phyloP scores from a whole-genome alignment of 37 sponge, comb jelly and placozoan genomes.

The Spongilla lacustris region DNA sequence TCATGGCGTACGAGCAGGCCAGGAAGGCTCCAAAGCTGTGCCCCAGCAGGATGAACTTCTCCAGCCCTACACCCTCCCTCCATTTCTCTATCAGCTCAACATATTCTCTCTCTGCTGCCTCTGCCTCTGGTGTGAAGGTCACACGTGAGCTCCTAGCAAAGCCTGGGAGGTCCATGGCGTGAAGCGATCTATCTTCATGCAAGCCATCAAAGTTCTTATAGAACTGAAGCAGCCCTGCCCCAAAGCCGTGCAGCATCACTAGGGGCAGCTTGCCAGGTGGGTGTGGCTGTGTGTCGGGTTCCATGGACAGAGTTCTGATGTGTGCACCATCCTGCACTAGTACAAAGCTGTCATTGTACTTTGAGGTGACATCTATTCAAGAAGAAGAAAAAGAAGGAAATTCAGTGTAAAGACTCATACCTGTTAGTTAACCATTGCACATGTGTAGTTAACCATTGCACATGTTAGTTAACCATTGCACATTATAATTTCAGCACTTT shows the following conservation, averaged over 20 bases:
- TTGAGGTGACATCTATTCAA: slow-evolving; percentile 25
- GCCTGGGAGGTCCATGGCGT: slow-evolving; percentile 90
- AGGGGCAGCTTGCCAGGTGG: slow-evolving; percentile 48
- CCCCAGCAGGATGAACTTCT: slow-evolving; percentile 84
- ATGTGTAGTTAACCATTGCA: too few relatives aligned
- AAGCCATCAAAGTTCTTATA: slow-evolving; percentile 80
- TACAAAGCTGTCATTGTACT: slow-evolving; percentile 35
- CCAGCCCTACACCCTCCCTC: slow-evolving; percentile 74
- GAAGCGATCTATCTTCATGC: slow-evolving; percentile 46
- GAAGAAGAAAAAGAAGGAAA: slow-evolving; percentile 4
- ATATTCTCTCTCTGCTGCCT: slow-evolving; percentile 66
- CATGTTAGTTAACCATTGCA: too few relatives aligned
- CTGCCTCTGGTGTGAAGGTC: slow-evolving; percentile 61
- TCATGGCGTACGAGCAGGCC: slow-evolving; percentile 76
- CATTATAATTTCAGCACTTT: too few relatives aligned
- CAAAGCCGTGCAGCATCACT: slow-evolving; percentile 94
- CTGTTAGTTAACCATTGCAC: too few relatives aligned
- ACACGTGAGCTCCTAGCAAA: slow-evolving; percentile 89
- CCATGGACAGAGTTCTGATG: slow-evolving; percentile 41
- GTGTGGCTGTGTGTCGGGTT: slow-evolving; percentile 8
- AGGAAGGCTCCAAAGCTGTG: slow-evolving; percentile 96
- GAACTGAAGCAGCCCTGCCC: slow-evolving; percentile 83
- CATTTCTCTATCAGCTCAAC: slow-evolving; percentile 81
- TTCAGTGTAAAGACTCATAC: too few relatives aligned
- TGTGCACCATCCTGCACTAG: slow-evolving; percentile 5